phyloP scores from a whole-genome alignment of 2,113 vertebrate genomes.

The Epinephelus cyanopodus region DNA sequence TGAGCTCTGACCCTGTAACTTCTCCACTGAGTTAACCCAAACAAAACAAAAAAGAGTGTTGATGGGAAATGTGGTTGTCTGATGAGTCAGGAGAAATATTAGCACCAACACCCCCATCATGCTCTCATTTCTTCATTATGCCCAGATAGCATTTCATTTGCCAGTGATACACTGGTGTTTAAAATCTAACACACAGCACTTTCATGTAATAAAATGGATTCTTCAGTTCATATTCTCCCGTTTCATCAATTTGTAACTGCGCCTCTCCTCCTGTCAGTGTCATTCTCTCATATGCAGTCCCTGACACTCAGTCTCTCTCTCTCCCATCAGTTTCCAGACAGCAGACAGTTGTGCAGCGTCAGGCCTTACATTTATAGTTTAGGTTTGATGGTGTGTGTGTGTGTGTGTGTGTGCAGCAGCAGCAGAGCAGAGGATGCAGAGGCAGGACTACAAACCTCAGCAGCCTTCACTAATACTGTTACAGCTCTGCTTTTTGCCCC shows the following conservation, averaged over 20 bases:
- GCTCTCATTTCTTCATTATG: constrained; percentile 3
- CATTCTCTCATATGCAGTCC: background rate
- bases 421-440: constrained; percentile 15
- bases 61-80: constrained; percentile 31
- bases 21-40: background rate
- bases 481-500: background rate
- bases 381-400: constrained; percentile 15
- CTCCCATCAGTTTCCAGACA: constrained; percentile 26
- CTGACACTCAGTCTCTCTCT: constrained; percentile 26
- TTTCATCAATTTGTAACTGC: constrained; percentile 7
- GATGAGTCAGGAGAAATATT: constrained; percentile 36
- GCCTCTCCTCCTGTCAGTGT: background rate
- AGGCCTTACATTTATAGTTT: constrained; percentile 47
- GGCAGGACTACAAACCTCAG: constrained; percentile 39
- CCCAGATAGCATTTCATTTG: background rate
- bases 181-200: constrained; percentile 26
- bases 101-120: background rate
- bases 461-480: constrained; percentile 34
- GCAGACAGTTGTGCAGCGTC: constrained; percentile 68
- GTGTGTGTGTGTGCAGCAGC: constrained; percentile 33
- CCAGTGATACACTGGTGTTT: background rate
- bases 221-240: background rate
- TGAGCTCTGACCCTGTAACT: background rate
- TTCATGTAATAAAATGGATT: background rate
- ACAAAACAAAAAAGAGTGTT: background rate